phyloP scores from a whole-genome alignment of 2,888 invertebrate genomes.

The Aspidiotus rigidus region DNA sequence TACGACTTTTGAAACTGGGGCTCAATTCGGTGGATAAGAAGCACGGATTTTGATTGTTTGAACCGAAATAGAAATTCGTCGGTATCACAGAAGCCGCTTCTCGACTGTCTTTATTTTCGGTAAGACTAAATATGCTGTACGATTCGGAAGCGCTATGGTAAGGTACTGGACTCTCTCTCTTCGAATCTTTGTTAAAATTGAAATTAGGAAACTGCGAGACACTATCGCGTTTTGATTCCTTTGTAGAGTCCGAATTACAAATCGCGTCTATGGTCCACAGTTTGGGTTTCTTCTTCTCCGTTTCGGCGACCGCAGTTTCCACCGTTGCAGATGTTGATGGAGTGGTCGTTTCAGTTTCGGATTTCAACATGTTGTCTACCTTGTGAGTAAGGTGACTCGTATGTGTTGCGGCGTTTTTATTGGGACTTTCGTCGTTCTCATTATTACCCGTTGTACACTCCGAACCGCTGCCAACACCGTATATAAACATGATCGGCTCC shows the following conservation, averaged over 20 bases:
- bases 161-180: not conserved
- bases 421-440: slow-evolving; percentile 10
- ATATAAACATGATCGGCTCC: slow-evolving; percentile 51
- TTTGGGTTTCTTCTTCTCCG: slow-evolving; percentile 38
- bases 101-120: slow-evolving; percentile 5
- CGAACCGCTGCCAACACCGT: slow-evolving; percentile 60
- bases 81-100: not conserved
- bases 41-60: slow-evolving; percentile 21
- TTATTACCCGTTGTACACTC: slow-evolving; percentile 64
- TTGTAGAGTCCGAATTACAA: slow-evolving; percentile 36
- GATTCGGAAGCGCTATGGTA: slow-evolving; percentile 11
- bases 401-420: slow-evolving; percentile 34
- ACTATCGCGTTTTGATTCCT: slow-evolving; percentile 14
- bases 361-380: slow-evolving; percentile 19
- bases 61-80: slow-evolving; percentile 27
- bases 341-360: slow-evolving; percentile 3
- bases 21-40: slow-evolving; percentile 7
- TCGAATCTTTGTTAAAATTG: slow-evolving; percentile 21
- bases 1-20: slow-evolving; percentile 5
- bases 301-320: slow-evolving; percentile 10
- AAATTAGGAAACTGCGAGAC: slow-evolving; percentile 24
- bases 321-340: not conserved
- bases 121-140: slow-evolving; percentile 22
- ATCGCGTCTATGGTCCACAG: slow-evolving; percentile 41
- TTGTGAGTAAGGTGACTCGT: slow-evolving; percentile 19